Evolutionary conservation across 92 coral and sea anemone genomes (phyloP).

Genomic region (Epizoanthus illoricatus): DNA sequence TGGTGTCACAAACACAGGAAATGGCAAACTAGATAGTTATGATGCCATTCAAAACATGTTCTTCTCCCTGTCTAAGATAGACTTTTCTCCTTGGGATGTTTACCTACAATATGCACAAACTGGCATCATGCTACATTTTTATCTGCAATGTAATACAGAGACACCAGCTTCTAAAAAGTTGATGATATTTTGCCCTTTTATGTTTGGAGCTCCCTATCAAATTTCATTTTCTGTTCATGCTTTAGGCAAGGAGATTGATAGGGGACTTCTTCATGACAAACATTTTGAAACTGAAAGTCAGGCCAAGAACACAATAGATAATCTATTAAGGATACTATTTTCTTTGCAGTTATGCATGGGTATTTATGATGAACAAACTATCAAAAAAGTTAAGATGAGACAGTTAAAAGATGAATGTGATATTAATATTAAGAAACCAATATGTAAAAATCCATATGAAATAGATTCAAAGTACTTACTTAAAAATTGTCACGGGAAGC

Average conservation of each 20-base stretch:
- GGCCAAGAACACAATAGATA: conserved; percentile 7
- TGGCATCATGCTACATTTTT: conserved; percentile 38
- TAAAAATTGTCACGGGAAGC: neutral
- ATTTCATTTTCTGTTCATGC: conserved; percentile 35
- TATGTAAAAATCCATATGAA: neutral
- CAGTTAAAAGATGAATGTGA: neutral
- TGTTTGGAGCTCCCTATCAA: conserved; percentile 33
- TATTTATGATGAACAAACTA: conserved; percentile 22
- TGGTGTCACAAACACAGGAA: neutral
- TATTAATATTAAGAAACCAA: neutral
- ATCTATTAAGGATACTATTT: neutral
- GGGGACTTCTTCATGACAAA: conserved; percentile 27
- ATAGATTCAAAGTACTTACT: neutral
- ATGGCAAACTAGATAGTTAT: neutral
- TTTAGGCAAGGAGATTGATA: conserved; percentile 19
- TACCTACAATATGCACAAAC: conserved; percentile 30
- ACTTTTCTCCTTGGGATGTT: conserved; percentile 29
- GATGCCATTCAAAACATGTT: neutral
- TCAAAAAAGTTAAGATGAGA: conserved; percentile 3
- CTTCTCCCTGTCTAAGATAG: conserved; percentile 1
- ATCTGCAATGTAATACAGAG: neutral
- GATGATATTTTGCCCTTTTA: conserved; percentile 34
- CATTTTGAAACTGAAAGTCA: conserved; percentile 10
- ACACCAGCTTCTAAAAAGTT: neutral
- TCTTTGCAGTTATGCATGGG: conserved; percentile 23